Evolutionary conservation across 2,888 invertebrate species (phyloP), one percentile per base, ranked within the genome.

Genomic region (Xylota segnis): DNA sequence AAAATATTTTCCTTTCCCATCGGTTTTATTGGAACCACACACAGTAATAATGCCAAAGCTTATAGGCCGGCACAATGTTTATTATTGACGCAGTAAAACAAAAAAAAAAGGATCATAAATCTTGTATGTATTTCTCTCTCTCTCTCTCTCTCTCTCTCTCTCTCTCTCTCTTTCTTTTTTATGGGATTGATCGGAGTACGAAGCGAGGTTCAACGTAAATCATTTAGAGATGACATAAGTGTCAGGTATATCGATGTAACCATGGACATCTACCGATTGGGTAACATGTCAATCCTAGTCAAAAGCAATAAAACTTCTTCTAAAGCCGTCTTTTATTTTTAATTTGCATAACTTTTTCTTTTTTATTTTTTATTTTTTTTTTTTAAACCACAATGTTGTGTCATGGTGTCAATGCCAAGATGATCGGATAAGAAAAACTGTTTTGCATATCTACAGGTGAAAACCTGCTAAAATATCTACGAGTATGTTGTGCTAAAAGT

Each of bases 391-490:
- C 12, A 72, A 18, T 37, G 79, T 79, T 78, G 78, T 71, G 71
- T 71, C 78, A 78, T 29, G 56, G 50, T 56, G 47, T 78, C 72
- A 66, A 63, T 79, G 78, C 72, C 79, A 72, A 79, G 68, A 78
- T 27, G 9, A 54, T 32, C 56, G 32, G 75, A 61, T 70, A 68
- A 58, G 76, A 68, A 58, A 54, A 43, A 37, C 63, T 74, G 54
- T 37, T 75, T 75, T 66, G 58, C 76, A 76, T 66, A n/a, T n/a
- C n/a, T n/a, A 68, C 16, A 27, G 37, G 27, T 50, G 72, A 27
- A 37, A 37, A 14, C 23, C 10, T 32, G 32, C n/a, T 47, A n/a
- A 32, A 40, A 14, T 14, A 14, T 40, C 10, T 37, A 23, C 23
- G 45, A 6, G 23, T 32, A 14, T 40, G 37, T 32, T 56, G 54